Conservation (phyloP, 2,113 vertebrate species). For the Mormyrus iriodes region DNA sequence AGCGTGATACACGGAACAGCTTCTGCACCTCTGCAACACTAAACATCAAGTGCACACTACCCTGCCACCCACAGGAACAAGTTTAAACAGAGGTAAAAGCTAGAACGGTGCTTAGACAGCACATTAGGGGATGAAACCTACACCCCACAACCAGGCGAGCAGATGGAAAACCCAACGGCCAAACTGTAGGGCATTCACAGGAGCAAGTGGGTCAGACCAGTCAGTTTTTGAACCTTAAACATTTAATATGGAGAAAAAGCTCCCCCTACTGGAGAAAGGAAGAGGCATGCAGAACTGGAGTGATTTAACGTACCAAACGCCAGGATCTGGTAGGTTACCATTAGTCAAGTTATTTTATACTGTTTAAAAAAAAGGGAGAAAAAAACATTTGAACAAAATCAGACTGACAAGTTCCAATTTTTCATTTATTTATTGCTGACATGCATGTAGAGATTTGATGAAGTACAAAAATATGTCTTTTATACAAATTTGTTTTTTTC, state of each 20-base stretch:
- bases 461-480: slow-evolving; percentile 98
- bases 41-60: neutral
- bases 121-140: neutral
- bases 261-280: neutral
- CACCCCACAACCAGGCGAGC: neutral
- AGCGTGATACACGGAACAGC: neutral
- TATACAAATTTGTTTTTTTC: slow-evolving; percentile 81
- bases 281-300: neutral
- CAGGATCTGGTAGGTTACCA: neutral
- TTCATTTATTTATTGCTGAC: slow-evolving; percentile 88
- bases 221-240: neutral
- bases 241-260: neutral
- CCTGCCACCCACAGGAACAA: neutral
- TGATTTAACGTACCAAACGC: too few species aligned
- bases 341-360: neutral
- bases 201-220: neutral
- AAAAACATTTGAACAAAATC: slow-evolving; percentile 32
- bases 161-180: neutral
- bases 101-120: neutral
- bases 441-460: slow-evolving; percentile 92
- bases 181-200: neutral
- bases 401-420: slow-evolving; percentile 58
- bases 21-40: neutral
- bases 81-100: neutral
- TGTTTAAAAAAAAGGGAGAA: neutral